Base-by-base conservation (phyloP, 2,113 vertebrate species). In the Poeciliopsis turrubarensis region DNA sequence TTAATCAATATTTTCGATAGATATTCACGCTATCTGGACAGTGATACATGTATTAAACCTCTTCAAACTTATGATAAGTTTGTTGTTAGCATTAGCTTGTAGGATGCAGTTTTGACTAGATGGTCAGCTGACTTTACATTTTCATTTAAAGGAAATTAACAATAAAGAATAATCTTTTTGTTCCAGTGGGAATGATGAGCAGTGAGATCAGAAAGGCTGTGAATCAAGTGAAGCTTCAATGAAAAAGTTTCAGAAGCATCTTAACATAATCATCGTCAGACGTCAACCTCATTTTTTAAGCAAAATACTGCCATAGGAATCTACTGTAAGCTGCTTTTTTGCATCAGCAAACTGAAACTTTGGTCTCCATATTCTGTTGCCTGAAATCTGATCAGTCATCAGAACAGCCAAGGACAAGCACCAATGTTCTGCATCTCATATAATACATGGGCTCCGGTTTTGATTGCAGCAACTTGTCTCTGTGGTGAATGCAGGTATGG, bases 331-430 rank as follows among this genome's bases (percentile, higher is more conserved):
- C 68, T 51, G 41, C 72, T 65, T 68, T 70, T 65, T 30, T 60
- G 27, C 30, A 1, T 29, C 65, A 72, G 74, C 70, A 90, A 84
- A 85, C 72, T 81, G 68, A 66, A 86, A 70, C 73, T 73, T 11
- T 64, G 17, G 67, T 77, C 61, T 37, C 37, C 41, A 19, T 68
- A 77, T 82, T 84, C 76, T 68, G 57, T 72, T 31, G 51, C 64
- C 32, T 84, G 87, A 89, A 83, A 89, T 87, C 72, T 73, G 86
- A 90, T 79, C 84, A 62, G 51, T n/a, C 75, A 75, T 83, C 70
- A 79, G 78, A 86, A 84, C 62, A 75, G 31, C 68, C 76, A 86
- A 70, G 85, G 87, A 85, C 72, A 62, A 79, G 67, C 57, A 2
- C 31, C 70, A 68, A 83, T 79, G 77, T 77, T 79, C 68, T 83